Conservation (phyloP, 2,797 vertebrate genomes). For the Discoglossus pictus region DNA sequence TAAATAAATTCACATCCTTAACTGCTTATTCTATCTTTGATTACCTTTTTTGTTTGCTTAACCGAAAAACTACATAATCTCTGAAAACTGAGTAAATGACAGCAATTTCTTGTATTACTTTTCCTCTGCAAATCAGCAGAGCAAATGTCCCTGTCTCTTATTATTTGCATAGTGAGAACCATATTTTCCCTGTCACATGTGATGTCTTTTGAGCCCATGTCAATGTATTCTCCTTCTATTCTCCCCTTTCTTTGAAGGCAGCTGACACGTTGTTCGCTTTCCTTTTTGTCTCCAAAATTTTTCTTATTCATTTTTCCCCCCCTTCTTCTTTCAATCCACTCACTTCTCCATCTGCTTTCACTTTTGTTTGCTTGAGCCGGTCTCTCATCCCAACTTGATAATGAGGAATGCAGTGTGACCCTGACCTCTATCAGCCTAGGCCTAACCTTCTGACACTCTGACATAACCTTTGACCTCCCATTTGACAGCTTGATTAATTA, state of each 20-base stretch:
- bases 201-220: slow-evolving; percentile 70
- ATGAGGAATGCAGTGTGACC: slow-evolving; percentile 99
- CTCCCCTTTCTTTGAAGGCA: slow-evolving; percentile 79
- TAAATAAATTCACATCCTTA: background rate
- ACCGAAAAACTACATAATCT: slow-evolving; percentile 9
- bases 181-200: slow-evolving; percentile 69
- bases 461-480: slow-evolving; percentile 90
- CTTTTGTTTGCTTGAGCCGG: slow-evolving; percentile 84
- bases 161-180: slow-evolving; percentile 59
- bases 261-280: slow-evolving; percentile 84
- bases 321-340: slow-evolving; percentile 74
- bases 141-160: slow-evolving; percentile 48
- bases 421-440: slow-evolving; percentile 97
- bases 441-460: slow-evolving; percentile 92
- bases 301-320: slow-evolving; percentile 50
- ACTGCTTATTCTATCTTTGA: too few species aligned
- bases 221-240: slow-evolving; percentile 70
- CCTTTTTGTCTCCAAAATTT: slow-evolving; percentile 84
- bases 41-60: too few species aligned
- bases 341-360: slow-evolving; percentile 91
- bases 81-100: slow-evolving; percentile 42
- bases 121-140: slow-evolving; percentile 40
- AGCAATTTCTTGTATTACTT: slow-evolving; percentile 44
- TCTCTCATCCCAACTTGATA: slow-evolving; percentile 99
- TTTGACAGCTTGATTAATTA: slow-evolving; percentile 99